Percentiles rank a stretch among this genome's conserved stretches.
Evolutionary conservation across 2,888 invertebrate genomes (phyloP).

Genomic region (Aleiodes alternator): DNA sequence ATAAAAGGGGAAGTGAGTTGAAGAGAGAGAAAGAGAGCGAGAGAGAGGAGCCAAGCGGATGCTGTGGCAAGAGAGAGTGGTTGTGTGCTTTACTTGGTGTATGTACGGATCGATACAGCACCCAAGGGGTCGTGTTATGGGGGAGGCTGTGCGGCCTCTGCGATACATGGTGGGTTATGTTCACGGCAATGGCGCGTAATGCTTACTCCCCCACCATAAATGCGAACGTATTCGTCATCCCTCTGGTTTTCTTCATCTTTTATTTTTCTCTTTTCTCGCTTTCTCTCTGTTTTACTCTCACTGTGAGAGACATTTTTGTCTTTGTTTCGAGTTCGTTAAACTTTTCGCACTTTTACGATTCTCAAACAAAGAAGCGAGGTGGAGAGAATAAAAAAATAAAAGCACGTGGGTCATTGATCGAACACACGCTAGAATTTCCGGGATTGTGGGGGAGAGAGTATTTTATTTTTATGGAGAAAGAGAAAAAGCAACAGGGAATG

Average conservation of each 20-base stretch:
- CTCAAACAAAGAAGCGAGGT: conserved; percentile 7
- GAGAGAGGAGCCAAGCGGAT: conserved; percentile 47
- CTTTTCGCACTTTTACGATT: conserved; percentile 41
- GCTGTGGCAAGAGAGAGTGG: conserved; percentile 58
- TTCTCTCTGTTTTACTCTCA: conserved; percentile 25
- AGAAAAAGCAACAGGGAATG: too few species aligned
- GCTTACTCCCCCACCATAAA: conserved; percentile 47
- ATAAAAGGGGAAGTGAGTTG: conserved; percentile 26
- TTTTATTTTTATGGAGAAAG: neutral
- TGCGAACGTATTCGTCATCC: conserved; percentile 60
- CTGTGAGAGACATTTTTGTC: conserved; percentile 25
- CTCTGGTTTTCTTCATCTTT: conserved; percentile 17
- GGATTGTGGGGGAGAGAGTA: neutral
- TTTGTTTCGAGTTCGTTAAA: conserved; percentile 41
- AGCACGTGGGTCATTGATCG: conserved; percentile 32
- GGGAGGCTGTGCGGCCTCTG: conserved; percentile 63
- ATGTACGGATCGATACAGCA: conserved; percentile 69
- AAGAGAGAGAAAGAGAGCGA: conserved; percentile 40
- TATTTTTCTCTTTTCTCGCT: conserved; percentile 5
- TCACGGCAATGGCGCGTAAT: conserved; percentile 44
- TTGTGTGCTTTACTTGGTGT: conserved; percentile 56
- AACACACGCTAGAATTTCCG: conserved; percentile 10
- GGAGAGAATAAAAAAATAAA: conserved; percentile 21
- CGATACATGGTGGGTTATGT: conserved; percentile 66
- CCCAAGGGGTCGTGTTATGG: conserved; percentile 71